Base-by-base conservation (phyloP, 2,113 vertebrate species). In the Emberiza fucata region DNA sequence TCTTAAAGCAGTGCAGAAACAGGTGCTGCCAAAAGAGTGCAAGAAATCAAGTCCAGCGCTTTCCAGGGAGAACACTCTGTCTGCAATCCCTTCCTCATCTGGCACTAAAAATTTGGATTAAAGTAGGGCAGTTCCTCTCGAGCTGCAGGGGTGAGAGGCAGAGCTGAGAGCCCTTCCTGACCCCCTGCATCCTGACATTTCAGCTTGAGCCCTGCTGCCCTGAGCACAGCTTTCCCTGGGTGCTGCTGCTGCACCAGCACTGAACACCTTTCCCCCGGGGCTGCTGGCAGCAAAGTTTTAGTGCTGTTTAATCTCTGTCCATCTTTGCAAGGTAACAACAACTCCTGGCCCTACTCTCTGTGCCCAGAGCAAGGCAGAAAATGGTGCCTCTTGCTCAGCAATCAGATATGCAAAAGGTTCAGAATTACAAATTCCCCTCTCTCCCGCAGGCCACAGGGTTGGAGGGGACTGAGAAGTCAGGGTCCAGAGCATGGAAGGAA, bases 81-180 rank as follows among this genome's bases (percentile, higher is more conserved):
- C 88, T 79, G 84, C 37, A 90, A 66, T 60, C 78, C 39, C 48
- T 50, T 85, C 70, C 71, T 88, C 77, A 9, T 31, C 59, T 86
- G 88, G 63, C 88, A 54, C 73, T 33, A 42, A 60, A 51, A 91
- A 50, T 59, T 50, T 84, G 83, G 53, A 48, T 88, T 71, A 61
- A 94, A 96, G 65, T 50, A 79, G 88, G 90, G 92, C 93, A 94
- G 66, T 48, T 80, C 81, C 60, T 94, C 73, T 23, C 16, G 45
- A 25, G 14, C 83, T 86, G 93, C 79, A 54, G 7, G 59, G 40
- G 42, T 24, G 8, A 94, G 70, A 59, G 39, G 79, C 7, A 8
- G 72, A 70, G 50, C 65, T 56, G 61, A 14, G 61, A 63, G 42
- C 57, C 40, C 60, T 88, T 91, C 71, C 81, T 75, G 53, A 45